phyloP scores from a whole-genome alignment of 2,797 vertebrate species.

The Neomorphus geoffroyi region DNA sequence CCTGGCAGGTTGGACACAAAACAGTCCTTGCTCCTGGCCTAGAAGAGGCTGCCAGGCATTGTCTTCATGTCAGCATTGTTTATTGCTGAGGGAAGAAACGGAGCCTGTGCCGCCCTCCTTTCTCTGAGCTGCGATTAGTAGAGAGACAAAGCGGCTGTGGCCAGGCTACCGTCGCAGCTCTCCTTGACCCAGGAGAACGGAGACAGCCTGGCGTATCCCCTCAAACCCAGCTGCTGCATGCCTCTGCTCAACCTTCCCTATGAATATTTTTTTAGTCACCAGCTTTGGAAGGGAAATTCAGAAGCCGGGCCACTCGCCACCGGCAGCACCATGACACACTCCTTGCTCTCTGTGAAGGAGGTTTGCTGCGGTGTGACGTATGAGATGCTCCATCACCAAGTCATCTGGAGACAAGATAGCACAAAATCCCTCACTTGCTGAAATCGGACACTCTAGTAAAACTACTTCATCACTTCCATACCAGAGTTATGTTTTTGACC shows the following conservation, averaged over 20 bases:
- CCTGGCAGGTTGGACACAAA: background rate
- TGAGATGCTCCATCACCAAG: background rate
- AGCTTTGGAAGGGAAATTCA: background rate
- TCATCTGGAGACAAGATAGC: background rate
- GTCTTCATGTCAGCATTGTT: background rate
- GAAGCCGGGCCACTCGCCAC: background rate
- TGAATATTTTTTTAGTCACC: background rate
- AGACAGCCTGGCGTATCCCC: background rate
- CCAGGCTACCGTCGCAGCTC: background rate
- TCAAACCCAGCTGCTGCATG: background rate
- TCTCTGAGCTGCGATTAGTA: background rate
- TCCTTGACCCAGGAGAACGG: background rate
- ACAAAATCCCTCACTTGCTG: background rate
- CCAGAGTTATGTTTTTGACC: background rate
- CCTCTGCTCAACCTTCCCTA: background rate
- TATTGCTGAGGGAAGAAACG: rapidly evolving
- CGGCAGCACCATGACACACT: rapidly evolving
- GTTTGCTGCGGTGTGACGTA: background rate
- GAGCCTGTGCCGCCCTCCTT: background rate
- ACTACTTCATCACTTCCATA: background rate
- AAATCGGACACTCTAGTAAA: background rate
- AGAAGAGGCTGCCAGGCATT: background rate
- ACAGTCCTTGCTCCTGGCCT: background rate
- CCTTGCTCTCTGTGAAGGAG: background rate
- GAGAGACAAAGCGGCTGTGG: background rate